Evolutionary conservation across 1,140 invertebrate species (phyloP), one percentile per base, ranked within the genome.

Genomic region (Panulirus ornatus): DNA sequence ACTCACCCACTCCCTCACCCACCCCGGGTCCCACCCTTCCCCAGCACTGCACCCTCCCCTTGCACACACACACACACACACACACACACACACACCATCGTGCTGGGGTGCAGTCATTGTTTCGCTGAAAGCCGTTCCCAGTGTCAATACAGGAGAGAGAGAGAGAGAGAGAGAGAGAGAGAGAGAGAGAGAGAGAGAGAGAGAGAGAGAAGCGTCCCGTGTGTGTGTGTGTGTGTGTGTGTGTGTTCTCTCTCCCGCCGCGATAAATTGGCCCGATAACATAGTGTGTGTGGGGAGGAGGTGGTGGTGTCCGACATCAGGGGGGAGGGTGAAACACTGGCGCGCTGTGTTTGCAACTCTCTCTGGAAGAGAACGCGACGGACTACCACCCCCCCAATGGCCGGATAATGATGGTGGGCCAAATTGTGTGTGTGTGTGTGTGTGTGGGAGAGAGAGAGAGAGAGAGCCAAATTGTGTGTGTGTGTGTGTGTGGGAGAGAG

Each of bases 41-140:
- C 63, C 63, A 9, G 9, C 22, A 22, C 63, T 3, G n/a, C 63
- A 6, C 19, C 63, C 63, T 66, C 66, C 27, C 58, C 58, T n/a
- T n/a, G n/a, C n/a, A n/a, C n/a, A n/a, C n/a, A n/a, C n/a, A n/a
- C n/a, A n/a, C n/a, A n/a, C n/a, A n/a, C n/a, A n/a, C n/a, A n/a
- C n/a, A n/a, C n/a, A n/a, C n/a, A n/a, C n/a, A n/a, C n/a, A n/a
- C n/a, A n/a, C 79, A 9, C 54, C 27, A n/a, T 8, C 79, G 14
- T 3, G 14, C 81, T 38, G 27, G 1, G 38, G 38, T 16, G 78
- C 58, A 63, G 51, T 81, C 78, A 81, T 81, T 81, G 78, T 81
- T 34, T 30, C 42, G 30, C 14, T 81, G 78, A 81, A 81, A 81
- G 47, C 47, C 30, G 78, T 38, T 81, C 78, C 78, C 78, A 81